phyloP scores from a whole-genome alignment of 1,140 invertebrate genomes.

The Zaprionus tsacasi region DNA sequence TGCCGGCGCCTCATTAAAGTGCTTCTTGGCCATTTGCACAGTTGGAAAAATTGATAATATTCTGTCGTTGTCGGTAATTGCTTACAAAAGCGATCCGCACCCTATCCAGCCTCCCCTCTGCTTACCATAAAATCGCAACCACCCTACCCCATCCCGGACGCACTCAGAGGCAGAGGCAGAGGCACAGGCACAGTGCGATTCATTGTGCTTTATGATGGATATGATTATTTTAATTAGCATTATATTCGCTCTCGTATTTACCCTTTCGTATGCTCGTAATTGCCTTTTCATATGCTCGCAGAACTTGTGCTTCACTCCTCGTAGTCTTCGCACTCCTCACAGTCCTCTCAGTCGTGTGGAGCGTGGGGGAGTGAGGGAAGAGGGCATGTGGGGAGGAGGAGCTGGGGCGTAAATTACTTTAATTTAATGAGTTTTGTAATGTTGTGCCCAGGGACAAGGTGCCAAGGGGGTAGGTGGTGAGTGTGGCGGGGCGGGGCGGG shows the following conservation, averaged over 20 bases:
- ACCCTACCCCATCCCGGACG: background rate
- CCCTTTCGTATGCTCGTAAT: slow-evolving; percentile 67
- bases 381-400: background rate
- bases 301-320: slow-evolving; percentile 30
- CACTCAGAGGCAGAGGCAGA: background rate
- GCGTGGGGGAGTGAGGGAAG: background rate
- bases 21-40: slow-evolving; percentile 26
- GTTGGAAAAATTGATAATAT: slow-evolving; percentile 47
- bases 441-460: slow-evolving; percentile 16
- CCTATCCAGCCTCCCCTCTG: background rate
- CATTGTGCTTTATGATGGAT: slow-evolving; percentile 72
- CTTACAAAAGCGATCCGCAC: slow-evolving; percentile 65
- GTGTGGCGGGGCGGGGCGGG: background rate
- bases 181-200: background rate
- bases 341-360: background rate
- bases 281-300: slow-evolving; percentile 78
- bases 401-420: slow-evolving; percentile 71
- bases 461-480: background rate
- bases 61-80: slow-evolving; percentile 55
- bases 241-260: slow-evolving; percentile 71
- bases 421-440: slow-evolving; percentile 77
- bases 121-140: background rate
- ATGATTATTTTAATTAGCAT: slow-evolving; percentile 83
- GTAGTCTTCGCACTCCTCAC: background rate
- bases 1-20: slow-evolving; percentile 22